phyloP scores from a whole-genome alignment of 2,113 vertebrate species.

The Calyptomena viridis region DNA sequence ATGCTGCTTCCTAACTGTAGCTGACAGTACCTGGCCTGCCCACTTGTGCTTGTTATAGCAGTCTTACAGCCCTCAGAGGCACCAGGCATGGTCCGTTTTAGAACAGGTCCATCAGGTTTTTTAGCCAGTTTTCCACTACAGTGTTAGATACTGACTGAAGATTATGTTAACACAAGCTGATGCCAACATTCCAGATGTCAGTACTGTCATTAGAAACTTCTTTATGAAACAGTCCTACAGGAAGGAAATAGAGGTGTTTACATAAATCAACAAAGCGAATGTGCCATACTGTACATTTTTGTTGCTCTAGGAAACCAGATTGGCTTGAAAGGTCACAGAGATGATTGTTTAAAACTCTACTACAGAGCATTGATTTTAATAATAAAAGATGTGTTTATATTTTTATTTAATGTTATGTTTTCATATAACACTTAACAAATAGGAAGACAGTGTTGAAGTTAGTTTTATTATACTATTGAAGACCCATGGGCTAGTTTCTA shows the following conservation, averaged over 20 bases:
- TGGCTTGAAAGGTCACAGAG: background rate
- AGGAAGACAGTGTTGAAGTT: background rate
- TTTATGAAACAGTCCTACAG: background rate
- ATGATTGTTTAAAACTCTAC: background rate
- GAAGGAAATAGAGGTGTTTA: background rate
- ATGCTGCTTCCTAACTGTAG: background rate
- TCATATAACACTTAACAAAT: background rate
- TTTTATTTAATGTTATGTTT: background rate
- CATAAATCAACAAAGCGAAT: background rate
- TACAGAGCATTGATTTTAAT: background rate
- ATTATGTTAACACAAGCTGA: background rate
- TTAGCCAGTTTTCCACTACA: background rate
- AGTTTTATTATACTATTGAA: background rate
- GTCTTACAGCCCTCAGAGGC: background rate
- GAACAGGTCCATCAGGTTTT: background rate
- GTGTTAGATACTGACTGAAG: background rate
- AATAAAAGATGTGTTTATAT: background rate
- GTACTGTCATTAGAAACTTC: background rate
- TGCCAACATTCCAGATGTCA: background rate
- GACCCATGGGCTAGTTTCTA: background rate
- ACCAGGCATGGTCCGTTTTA: background rate
- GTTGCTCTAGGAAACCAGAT: background rate
- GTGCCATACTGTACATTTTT: background rate
- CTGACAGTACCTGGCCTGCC: background rate
- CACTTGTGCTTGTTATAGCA: accelerated